Conservation (phyloP, 2,113 vertebrate species). For the Etia nguti region DNA sequence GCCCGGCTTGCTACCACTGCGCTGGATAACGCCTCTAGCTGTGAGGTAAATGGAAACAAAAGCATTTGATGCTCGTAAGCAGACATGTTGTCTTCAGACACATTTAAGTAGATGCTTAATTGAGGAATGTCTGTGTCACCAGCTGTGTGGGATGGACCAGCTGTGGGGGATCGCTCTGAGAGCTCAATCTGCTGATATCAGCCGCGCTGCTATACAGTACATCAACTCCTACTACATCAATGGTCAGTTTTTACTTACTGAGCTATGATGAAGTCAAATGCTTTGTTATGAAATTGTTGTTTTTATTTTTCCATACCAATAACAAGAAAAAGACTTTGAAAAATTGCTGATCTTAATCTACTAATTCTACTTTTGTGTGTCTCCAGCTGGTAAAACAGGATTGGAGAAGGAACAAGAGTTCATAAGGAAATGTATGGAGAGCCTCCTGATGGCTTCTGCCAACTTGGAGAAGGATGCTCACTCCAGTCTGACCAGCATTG, state of each 20-base stretch:
- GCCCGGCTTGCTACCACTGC: slow-evolving; percentile 94
- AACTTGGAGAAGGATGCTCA: slow-evolving; percentile 92
- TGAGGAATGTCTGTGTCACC: background rate
- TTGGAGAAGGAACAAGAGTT: slow-evolving; percentile 99
- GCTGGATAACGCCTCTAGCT: slow-evolving; percentile 92
- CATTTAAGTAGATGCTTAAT: background rate
- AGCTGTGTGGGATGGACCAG: slow-evolving; percentile 99
- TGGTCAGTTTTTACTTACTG: slow-evolving; percentile 62
- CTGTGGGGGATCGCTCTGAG: slow-evolving; percentile 97
- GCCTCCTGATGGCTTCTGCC: slow-evolving; percentile 92
- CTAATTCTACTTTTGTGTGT: background rate
- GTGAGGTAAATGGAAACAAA: slow-evolving; percentile 77
- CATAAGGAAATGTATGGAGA: slow-evolving; percentile 99
- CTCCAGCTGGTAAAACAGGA: slow-evolving; percentile 87
- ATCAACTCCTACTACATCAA: slow-evolving; percentile 99
- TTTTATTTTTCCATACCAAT: background rate
- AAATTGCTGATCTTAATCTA: background rate
- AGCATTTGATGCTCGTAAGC: fast-evolving
- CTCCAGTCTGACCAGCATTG: slow-evolving; percentile 94
- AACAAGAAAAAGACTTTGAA: background rate
- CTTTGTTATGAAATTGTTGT: background rate
- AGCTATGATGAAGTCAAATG: background rate
- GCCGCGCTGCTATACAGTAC: slow-evolving; percentile 97
- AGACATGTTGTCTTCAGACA: background rate
- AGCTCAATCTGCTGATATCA: slow-evolving; percentile 95